phyloP scores from a whole-genome alignment of 2,888 invertebrate species.

The Criorhina ranunculi region DNA sequence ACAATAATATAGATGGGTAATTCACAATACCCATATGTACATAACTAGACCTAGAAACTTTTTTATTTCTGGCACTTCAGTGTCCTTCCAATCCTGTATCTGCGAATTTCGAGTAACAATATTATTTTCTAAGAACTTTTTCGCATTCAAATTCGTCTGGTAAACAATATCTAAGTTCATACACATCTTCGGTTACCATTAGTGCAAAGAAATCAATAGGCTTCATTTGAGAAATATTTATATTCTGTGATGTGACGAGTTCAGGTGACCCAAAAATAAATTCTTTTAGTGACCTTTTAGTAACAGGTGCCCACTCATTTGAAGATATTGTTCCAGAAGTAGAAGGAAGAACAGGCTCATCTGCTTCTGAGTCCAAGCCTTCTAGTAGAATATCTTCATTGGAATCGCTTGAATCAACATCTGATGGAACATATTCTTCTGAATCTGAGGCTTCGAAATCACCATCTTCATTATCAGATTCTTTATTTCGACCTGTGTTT shows the following conservation, averaged over 20 bases:
- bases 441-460: constrained; percentile 17
- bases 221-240: constrained; percentile 4
- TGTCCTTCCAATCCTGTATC: too few species aligned
- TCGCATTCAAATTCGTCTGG: neutral
- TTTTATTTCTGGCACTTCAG: too few species aligned
- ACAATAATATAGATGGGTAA: constrained; percentile 48
- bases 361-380: constrained; percentile 10
- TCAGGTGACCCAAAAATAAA: constrained; percentile 15
- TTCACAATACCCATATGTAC: constrained; percentile 55
- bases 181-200: neutral
- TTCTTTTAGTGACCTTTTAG: constrained; percentile 32
- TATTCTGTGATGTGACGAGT: constrained; percentile 15
- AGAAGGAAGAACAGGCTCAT: constrained; percentile 19
- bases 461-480: constrained; percentile 14
- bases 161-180: neutral
- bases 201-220: neutral
- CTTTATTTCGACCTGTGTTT: neutral
- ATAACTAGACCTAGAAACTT: constrained; percentile 38
- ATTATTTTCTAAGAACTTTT: constrained; percentile 7
- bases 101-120: too few species aligned
- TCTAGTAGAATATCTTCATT: constrained; percentile 9
- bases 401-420: constrained; percentile 20
- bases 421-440: constrained; percentile 24
- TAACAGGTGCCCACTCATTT: constrained; percentile 19
- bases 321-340: neutral